A percentile compares a stretch with the other conserved stretches of the same genome.
These are phyloP conservation scores for Morinoia aosen DNA, from an alignment of 2,888 invertebrate species.

Conservation along the genomic window DNA sequence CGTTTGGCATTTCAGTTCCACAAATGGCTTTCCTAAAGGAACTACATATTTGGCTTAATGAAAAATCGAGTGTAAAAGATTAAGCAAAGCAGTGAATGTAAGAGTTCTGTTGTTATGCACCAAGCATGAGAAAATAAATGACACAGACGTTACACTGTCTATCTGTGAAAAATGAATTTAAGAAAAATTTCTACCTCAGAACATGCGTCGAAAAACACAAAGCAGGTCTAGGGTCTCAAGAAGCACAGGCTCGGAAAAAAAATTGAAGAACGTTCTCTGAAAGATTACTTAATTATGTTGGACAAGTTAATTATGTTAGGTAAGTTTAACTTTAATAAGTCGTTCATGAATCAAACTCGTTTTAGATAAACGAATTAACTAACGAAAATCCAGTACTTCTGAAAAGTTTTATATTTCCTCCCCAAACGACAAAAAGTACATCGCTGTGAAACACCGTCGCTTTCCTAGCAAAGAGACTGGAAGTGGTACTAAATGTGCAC, in stretches of 20 bases:
- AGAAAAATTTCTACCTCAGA: too few relatives aligned
- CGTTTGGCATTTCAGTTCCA: not conserved
- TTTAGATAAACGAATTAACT: too few relatives aligned
- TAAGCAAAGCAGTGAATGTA: not conserved
- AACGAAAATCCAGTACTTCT: not conserved
- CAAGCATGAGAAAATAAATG: not conserved
- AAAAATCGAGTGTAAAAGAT: not conserved
- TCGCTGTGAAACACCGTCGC: not conserved
- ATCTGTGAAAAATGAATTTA: too few relatives aligned
- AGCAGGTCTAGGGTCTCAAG: too few relatives aligned
- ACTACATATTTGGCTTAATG: not conserved
- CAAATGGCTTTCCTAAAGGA: not conserved
- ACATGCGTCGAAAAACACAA: too few relatives aligned
- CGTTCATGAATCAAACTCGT: too few relatives aligned
- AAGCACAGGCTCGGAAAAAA: too few relatives aligned
- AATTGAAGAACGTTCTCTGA: too few relatives aligned
- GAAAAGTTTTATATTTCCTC: not conserved
- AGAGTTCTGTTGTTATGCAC: not conserved
- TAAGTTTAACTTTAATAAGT: too few relatives aligned
- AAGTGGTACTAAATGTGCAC: not conserved
- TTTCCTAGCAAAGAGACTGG: not conserved
- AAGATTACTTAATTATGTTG: too few relatives aligned
- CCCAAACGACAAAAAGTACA: not conserved
- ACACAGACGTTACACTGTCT: too few relatives aligned
- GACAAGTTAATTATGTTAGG: too few relatives aligned